phyloP scores from a whole-genome alignment of 2,113 vertebrate genomes.

The Eudyptes chrysolophus region DNA sequence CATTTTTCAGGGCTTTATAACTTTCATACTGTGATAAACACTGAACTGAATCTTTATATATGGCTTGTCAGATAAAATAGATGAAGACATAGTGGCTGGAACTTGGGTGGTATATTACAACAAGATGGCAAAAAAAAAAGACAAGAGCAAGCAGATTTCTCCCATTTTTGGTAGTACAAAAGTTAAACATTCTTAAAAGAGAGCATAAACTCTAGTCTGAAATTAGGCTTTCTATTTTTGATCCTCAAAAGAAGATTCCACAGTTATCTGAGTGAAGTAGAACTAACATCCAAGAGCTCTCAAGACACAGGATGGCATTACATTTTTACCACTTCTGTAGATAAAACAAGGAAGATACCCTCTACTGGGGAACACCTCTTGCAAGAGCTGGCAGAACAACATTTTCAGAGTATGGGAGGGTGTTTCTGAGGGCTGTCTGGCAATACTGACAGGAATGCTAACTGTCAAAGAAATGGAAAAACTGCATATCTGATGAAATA shows the following conservation, averaged over 20 bases:
- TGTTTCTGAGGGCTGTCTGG: neutral
- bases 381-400: neutral
- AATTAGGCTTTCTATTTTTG: neutral
- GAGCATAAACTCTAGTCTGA: neutral
- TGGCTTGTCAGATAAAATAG: slow-evolving; percentile 43
- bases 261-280: neutral
- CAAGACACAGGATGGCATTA: neutral
- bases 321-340: neutral
- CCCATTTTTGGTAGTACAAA: neutral
- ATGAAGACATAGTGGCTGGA: slow-evolving; percentile 18
- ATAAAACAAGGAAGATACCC: neutral
- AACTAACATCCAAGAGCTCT: neutral
- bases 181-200: neutral
- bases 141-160: neutral
- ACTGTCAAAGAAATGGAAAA: neutral
- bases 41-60: slow-evolving; percentile 20
- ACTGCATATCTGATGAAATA: neutral
- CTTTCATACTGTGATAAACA: slow-evolving; percentile 38
- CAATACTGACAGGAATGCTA: neutral
- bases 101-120: neutral
- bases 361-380: neutral
- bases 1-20: slow-evolving; percentile 48
- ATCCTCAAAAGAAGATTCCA: neutral
- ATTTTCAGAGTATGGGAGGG: fast-evolving
- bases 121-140: neutral